phyloP scores from a whole-genome alignment of 2,888 invertebrate genomes.

The Drosophila birchii region DNA sequence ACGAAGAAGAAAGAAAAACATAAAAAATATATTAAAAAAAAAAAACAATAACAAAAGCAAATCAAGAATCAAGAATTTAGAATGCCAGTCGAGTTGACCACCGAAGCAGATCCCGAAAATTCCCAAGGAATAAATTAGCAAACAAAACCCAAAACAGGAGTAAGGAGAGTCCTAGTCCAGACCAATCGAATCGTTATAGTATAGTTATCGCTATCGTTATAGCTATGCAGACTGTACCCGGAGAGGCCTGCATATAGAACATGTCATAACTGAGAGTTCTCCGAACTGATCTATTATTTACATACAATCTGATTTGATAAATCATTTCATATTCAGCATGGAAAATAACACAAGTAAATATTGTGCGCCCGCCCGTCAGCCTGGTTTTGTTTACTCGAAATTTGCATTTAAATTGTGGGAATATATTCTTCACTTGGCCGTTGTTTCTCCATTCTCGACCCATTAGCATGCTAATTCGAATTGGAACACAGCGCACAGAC shows the following conservation, averaged over 20 bases:
- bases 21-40: not conserved
- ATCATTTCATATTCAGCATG: constrained; percentile 39
- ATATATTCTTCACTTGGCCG: constrained; percentile 38
- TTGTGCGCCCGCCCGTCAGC: constrained; percentile 14
- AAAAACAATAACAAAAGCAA: not conserved
- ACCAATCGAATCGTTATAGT: not conserved
- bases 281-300: constrained; percentile 17
- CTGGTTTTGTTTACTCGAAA: constrained; percentile 42
- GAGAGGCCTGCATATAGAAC: not conserved
- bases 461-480: constrained; percentile 38
- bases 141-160: not conserved
- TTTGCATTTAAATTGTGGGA: constrained; percentile 67
- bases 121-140: not conserved
- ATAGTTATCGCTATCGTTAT: not conserved
- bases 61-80: not conserved
- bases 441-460: constrained; percentile 25
- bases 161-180: not conserved
- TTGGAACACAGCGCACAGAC: constrained; percentile 25
- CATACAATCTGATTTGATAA: constrained; percentile 39
- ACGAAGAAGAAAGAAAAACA: not conserved
- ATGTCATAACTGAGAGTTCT: not conserved
- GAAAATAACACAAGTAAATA: constrained; percentile 40
- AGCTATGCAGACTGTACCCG: constrained; percentile 27
- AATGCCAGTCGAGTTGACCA: constrained; percentile 6
- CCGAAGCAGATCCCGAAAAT: constrained; percentile 1